phyloP scores from a whole-genome alignment of 2,113 vertebrate genomes.

The Epinephelus cyanopodus region DNA sequence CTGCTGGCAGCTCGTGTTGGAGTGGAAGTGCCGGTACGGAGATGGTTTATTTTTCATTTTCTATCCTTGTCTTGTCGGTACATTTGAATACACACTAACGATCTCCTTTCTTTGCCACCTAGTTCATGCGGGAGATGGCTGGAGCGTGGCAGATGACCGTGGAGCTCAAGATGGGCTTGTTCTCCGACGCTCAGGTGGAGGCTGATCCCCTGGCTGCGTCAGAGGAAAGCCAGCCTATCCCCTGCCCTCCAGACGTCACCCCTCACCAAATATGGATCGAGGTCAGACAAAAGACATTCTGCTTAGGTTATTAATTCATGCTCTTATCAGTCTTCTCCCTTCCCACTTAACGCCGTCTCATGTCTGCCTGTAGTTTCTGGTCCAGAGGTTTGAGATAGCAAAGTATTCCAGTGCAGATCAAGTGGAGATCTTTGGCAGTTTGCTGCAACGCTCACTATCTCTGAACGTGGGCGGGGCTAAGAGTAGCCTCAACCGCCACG shows the following conservation, averaged over 20 bases:
- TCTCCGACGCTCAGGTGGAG: slow-evolving; percentile 93
- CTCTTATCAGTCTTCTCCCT: background rate
- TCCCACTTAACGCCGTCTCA: background rate
- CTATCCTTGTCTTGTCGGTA: background rate
- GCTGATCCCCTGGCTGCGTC: slow-evolving; percentile 97
- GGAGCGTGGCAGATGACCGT: slow-evolving; percentile 99
- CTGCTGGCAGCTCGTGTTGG: slow-evolving; percentile 93
- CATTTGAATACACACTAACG: background rate
- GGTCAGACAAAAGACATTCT: slow-evolving; percentile 75
- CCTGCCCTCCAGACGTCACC: slow-evolving; percentile 93
- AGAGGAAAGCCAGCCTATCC: slow-evolving; percentile 94
- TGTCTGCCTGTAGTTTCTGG: slow-evolving; percentile 88
- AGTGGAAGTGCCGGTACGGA: slow-evolving; percentile 95
- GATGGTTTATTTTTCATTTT: background rate
- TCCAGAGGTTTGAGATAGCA: slow-evolving; percentile 97
- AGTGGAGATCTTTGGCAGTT: slow-evolving; percentile 96
- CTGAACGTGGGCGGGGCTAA: slow-evolving; percentile 91
- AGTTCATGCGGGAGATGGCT: slow-evolving; percentile 99
- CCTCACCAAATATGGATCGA: slow-evolving; percentile 99
- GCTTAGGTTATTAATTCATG: background rate
- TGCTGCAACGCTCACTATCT: slow-evolving; percentile 94
- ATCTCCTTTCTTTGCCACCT: background rate
- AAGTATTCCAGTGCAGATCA: slow-evolving; percentile 99
- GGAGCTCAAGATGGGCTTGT: slow-evolving; percentile 95
- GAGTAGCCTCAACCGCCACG: slow-evolving; percentile 93